A percentile compares a stretch with the other conserved stretches of the same genome.
These are phyloP conservation scores for Aptenodytes forsteri DNA, from an alignment of 2,113 vertebrate genomes.

Conservation along the genomic window DNA sequence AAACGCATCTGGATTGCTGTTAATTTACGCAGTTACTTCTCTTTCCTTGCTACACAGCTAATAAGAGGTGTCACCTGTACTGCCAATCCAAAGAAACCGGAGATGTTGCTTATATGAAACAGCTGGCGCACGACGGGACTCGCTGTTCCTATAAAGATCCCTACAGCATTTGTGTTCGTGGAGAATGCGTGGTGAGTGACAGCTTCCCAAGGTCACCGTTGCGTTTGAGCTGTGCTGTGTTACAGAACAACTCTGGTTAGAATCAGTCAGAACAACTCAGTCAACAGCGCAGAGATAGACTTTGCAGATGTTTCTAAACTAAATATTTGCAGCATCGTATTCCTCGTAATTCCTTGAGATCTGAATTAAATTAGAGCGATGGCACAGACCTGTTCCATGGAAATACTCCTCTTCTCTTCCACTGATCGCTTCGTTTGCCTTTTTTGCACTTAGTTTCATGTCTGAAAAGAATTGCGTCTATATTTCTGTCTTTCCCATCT, in stretches of 20 bases:
- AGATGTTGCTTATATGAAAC: slow-evolving; percentile 90
- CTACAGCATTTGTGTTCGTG: slow-evolving; percentile 93
- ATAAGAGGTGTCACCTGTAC: slow-evolving; percentile 92
- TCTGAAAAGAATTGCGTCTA: background rate
- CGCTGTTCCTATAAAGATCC: slow-evolving; percentile 94
- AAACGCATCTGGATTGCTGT: background rate
- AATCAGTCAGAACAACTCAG: rapidly evolving
- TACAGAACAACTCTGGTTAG: background rate
- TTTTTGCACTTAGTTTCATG: background rate
- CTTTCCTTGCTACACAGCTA: slow-evolving; percentile 72
- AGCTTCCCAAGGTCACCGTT: rapidly evolving
- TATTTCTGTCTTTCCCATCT: background rate
- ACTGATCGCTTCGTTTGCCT: background rate
- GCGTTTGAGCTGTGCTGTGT: background rate
- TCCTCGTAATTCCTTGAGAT: background rate
- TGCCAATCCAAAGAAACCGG: slow-evolving; percentile 91
- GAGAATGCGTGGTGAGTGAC: slow-evolving; percentile 93
- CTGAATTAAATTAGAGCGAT: background rate
- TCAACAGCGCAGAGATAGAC: rapidly evolving
- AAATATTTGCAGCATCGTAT: background rate
- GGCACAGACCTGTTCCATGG: background rate
- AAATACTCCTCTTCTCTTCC: background rate
- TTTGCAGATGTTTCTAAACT: background rate
- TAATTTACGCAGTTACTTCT: background rate
- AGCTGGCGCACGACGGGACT: slow-evolving; percentile 92